phyloP scores from a whole-genome alignment of 2,888 invertebrate genomes.

The Lordiphosa fenestrarum region DNA sequence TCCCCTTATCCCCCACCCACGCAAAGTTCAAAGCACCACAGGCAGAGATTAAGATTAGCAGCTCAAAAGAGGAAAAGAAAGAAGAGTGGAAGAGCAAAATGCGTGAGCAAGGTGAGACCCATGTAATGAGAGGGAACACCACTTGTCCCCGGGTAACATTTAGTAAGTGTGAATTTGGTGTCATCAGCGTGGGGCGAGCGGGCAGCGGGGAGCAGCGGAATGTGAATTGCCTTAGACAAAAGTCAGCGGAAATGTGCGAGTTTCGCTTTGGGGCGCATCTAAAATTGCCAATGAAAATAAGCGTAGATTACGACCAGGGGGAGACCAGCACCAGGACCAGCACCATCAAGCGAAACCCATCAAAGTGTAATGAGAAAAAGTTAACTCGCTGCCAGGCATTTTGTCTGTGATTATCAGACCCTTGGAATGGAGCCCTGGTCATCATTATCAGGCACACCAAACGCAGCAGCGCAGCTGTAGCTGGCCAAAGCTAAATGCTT shows the following conservation, averaged over 20 bases:
- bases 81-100: slow-evolving; percentile 1
- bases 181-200: slow-evolving; percentile 30
- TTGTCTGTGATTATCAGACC: slow-evolving; percentile 54
- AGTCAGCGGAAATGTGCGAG: slow-evolving; percentile 57
- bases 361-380: slow-evolving; percentile 67
- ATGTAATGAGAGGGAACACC: slow-evolving; percentile 23
- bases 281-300: slow-evolving; percentile 58
- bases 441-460: too few relatives aligned
- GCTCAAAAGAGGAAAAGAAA: slow-evolving; percentile 7
- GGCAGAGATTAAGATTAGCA: slow-evolving; percentile 44
- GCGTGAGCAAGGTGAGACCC: slow-evolving; percentile 22
- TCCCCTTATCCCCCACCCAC: neutral
- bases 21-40: slow-evolving; percentile 12
- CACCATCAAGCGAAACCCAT: slow-evolving; percentile 42
- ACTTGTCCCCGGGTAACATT: slow-evolving; percentile 30
- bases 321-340: slow-evolving; percentile 16
- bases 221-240: slow-evolving; percentile 25
- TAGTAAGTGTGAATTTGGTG: slow-evolving; percentile 38
- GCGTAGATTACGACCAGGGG: slow-evolving; percentile 42
- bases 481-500: slow-evolving; percentile 57
- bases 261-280: slow-evolving; percentile 45
- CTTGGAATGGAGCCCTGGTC: too few relatives aligned
- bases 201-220: neutral
- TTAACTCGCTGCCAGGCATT: slow-evolving; percentile 49
- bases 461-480: neutral